A percentile compares a stretch with the other conserved stretches of the same genome.
Evolutionary conservation across 2,888 invertebrate species (phyloP).

Genomic region (Cephus spinipes): DNA sequence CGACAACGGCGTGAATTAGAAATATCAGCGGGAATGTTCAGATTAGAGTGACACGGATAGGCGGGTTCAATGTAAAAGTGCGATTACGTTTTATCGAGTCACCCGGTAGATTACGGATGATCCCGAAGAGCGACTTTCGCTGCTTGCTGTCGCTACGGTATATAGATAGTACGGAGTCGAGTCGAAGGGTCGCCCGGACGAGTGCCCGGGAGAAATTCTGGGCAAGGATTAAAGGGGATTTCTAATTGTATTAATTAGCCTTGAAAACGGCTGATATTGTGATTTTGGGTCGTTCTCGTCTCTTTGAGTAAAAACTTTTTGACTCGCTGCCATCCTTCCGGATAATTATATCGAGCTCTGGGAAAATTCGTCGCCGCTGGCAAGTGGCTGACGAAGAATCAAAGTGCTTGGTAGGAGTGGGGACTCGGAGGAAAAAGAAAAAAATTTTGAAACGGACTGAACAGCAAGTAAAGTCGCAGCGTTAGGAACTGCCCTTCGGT

Average conservation of each 20-base stretch:
- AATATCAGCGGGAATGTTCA: not conserved
- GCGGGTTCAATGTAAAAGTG: not conserved
- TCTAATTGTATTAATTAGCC: not conserved
- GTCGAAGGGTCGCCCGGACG: too few species aligned
- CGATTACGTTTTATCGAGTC: not conserved
- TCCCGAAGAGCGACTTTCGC: not conserved
- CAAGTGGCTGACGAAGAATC: not conserved
- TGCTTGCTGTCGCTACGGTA: not conserved
- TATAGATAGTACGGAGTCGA: not conserved
- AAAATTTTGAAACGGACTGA: not conserved
- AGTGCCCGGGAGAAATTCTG: not conserved
- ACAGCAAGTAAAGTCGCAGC: not conserved
- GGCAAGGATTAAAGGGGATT: not conserved
- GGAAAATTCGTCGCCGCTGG: not conserved
- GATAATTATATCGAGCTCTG: not conserved
- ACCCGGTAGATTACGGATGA: not conserved
- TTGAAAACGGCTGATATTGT: not conserved
- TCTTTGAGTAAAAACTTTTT: not conserved
- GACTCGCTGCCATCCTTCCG: not conserved
- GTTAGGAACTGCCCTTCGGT: not conserved
- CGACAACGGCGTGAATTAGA: not conserved
- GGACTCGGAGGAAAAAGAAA: not conserved
- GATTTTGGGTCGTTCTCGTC: not conserved
- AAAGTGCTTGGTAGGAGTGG: not conserved
- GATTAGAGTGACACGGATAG: not conserved